A percentile compares a stretch with the other conserved stretches of the same genome.
Conservation (phyloP, 2,888 invertebrate genomes). For the Cenopis cana region DNA sequence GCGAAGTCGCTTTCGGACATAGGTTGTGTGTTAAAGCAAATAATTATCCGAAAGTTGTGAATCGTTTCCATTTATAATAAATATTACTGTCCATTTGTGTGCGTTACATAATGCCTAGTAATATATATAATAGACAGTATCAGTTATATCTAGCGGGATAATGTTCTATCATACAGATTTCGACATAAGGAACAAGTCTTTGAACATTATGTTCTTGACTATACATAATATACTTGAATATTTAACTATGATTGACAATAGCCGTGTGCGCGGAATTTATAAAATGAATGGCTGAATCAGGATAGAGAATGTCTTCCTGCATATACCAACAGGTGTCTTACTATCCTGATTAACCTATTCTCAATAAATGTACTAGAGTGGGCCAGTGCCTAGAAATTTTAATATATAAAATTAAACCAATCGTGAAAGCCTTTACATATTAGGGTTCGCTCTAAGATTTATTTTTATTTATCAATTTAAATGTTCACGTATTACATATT, state of each 20-base stretch:
- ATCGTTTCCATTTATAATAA: conserved; percentile 51
- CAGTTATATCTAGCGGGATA: conserved; percentile 6
- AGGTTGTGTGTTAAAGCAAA: conserved; percentile 71
- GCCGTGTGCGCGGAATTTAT: conserved; percentile 13
- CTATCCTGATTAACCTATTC: conserved; percentile 6
- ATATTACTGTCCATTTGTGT: conserved; percentile 48
- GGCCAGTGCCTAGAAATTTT: conserved; percentile 65
- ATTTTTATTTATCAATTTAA: conserved; percentile 30
- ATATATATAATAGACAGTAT: conserved; percentile 19
- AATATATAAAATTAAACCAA: conserved; percentile 30
- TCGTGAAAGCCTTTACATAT: conserved; percentile 34
- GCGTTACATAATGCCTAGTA: conserved; percentile 26
- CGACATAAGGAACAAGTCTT: background rate
- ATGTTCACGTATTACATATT: conserved; percentile 15
- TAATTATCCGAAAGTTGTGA: conserved; percentile 59
- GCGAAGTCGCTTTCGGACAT: conserved; percentile 58
- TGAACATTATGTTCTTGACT: conserved; percentile 9
- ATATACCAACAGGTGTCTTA: background rate
- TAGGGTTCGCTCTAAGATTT: conserved; percentile 33
- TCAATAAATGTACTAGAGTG: conserved; percentile 44
- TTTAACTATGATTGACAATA: conserved; percentile 43
- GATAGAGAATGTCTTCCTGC: background rate
- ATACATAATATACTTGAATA: conserved; percentile 16
- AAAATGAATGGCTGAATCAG: conserved; percentile 6
- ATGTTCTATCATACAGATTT: background rate